Evolutionary conservation across 1,140 invertebrate genomes (phyloP), one percentile per base, ranked within the genome.

Genomic region (Phthorimaea operculella): DNA sequence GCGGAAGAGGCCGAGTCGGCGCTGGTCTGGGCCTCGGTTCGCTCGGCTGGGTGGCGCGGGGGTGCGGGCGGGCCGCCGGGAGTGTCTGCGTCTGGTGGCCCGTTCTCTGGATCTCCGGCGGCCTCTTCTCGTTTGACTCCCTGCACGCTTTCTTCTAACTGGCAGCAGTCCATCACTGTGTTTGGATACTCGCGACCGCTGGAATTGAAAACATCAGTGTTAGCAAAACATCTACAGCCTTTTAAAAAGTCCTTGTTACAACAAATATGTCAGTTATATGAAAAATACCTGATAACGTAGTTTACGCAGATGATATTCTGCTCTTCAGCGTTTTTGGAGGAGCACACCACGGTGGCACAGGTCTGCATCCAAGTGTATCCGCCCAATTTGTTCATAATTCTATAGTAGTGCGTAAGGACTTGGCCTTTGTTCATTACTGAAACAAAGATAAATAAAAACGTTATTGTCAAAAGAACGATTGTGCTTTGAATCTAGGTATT

Each of bases 311-410:
- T 97, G 59, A 98, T 96, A 79, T 96, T 97, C 82, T 98, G 95
- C 76, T 98, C 96, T 58, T 99, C 95, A 4, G 94, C 92, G 70
- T 96, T 98, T 86, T 98, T 98, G 8, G 93, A 92, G 75, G 93
- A 98, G 84, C 95, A 98, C 44, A 99, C 95, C 8, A 98, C 94
- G 0, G 96, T 98, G 21, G 96, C 96, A 81, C 97, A 99, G 0
- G 95, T 97, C 85, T 98, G 97, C 51, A 98, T 87, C 96, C 96
- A 98, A 28, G 95, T 96, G 85, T 94, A 98, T 2, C 97, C 97
- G 5, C 96, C 97, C 62, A 90, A 93, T 83, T 97, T 97, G 85
- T 98, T 98, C 92, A 98, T 96, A 62, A 98, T 71, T 71, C 96
- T 90, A 83, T 96, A 98, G 85, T 98, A 99, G 76, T 96, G 94